Evolutionary conservation across 2,797 vertebrate genomes (phyloP), one percentile per base, ranked within the genome.

Genomic region (Ctenopoma multispine): DNA sequence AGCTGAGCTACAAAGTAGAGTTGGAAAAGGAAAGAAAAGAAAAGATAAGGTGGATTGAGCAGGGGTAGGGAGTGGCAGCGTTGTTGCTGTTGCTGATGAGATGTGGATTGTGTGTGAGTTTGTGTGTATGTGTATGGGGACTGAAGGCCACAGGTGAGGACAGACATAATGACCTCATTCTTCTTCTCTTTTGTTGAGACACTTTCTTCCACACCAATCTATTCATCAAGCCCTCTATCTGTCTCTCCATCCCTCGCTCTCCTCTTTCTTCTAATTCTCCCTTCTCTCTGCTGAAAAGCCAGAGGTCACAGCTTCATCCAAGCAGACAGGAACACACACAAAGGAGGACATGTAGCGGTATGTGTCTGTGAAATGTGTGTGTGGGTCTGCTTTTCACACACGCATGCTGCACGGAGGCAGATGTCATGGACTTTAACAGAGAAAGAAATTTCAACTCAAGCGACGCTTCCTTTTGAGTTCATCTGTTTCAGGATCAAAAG

Each of bases 111-210:
- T 72, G 68, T 78, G 69, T 76, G 67, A 63, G 56, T 40, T 31
- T 64, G 21, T 73, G 36, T 62, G 54, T 69, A 49, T 76, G 21
- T 72, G 31, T 73, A 75, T 72, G 77, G 71, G 50, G 62, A 81
- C 74, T 71, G 27, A 67, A 82, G 89, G 87, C 86, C 87, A 91
- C 90, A 92, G 90, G 91, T 93, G 90, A 92, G 88, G 79, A 87
- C 83, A 80, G 64, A 90, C 84, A 92, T 92, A 92, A 93, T 91
- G 89, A 94, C 92, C 93, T 92, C 89, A 91, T 93, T 87, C 83
- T 82, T 93, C 91, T 92, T 90, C 85, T 86, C 76, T 82, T 87
- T 86, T 74, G 77, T 81, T 53, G 34, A 81, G 78, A 91, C 82
- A 89, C 90, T 84, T 82, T 80, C 72, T 63, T 79, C 72, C 57